Base-by-base conservation (phyloP, 2,888 invertebrate species). In the Cataglyphis albicans region DNA sequence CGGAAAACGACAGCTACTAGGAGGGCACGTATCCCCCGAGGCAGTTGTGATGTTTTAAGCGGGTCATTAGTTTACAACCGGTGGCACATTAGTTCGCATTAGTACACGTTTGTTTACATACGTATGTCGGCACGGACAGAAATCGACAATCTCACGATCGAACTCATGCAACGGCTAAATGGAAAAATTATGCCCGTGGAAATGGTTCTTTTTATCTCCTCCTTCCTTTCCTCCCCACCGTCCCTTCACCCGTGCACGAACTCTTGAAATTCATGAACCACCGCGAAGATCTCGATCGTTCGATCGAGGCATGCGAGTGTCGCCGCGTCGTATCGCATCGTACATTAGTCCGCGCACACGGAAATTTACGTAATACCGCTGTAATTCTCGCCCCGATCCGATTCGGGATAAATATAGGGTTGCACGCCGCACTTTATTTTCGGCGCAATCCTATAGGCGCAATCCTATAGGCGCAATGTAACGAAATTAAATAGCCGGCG, bases 21-120 rank as follows among this genome's bases (percentile, higher is more conserved):
- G 67, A 76, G 63, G 61, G 59, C n/a, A 83, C 84, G 83, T 75
- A 82, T 70, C 67, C 78, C 38, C 25, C 25, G 52, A 76, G 32
- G 61, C 21, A 76, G 68, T 86, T 87, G 84, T 57, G 67, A 67
- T 73, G 81, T 84, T 84, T 81, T 84, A 81, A 83, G 48, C 78
- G 63, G 87, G 86, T 89, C 91, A 82, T 90, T 91, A 88, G 90
- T 90, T 90, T 88, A 82, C 84, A 80, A 74, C 68, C 86, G 85
- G 63, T 75, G 90, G 83, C 76, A 5, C 91, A 86, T 90, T 91
- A 86, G 88, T 86, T 87, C 86, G 88, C 87, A 91, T 91, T 88
- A 89, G 89, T 72, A 83, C 89, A 86, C 87, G 86, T 89, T 90
- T 89, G 88, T 90, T 90, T 86, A 87, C 86, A 84, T 82, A 81